Evolutionary conservation across 2,113 vertebrate genomes (phyloP).

Genomic region (Phyllopteryx taeniolatus): DNA sequence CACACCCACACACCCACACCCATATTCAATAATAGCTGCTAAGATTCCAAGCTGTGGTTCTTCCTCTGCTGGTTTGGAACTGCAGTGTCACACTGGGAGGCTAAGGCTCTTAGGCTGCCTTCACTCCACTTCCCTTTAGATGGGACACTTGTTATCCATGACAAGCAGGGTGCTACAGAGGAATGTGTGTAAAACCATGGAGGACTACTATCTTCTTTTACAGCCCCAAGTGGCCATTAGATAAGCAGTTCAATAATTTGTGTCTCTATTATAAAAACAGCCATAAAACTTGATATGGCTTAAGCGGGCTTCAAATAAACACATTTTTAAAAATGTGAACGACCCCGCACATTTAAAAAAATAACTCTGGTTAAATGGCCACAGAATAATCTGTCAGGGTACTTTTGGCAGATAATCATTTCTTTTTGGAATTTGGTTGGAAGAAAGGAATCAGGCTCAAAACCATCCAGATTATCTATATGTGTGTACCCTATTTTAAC

Average conservation of each 20-base stretch:
- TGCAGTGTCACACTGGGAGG: constrained; percentile 51
- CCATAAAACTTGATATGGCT: constrained; percentile 36
- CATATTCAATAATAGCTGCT: constrained; percentile 23
- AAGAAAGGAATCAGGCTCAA: neutral
- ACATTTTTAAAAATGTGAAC: too few species aligned
- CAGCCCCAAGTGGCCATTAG: constrained; percentile 23
- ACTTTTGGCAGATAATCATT: neutral
- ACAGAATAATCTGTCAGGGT: neutral
- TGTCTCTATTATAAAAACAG: neutral
- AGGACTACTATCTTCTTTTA: constrained; percentile 42
- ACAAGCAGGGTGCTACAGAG: constrained; percentile 44
- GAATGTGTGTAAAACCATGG: constrained; percentile 61
- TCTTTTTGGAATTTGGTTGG: neutral
- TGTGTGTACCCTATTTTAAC: neutral
- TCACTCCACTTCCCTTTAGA: constrained; percentile 27
- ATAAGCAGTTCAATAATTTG: neutral
- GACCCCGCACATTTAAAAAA: too few species aligned
- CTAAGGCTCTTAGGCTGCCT: constrained; percentile 48
- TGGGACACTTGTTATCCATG: constrained; percentile 53
- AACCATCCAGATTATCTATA: neutral
- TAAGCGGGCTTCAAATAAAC: too few species aligned
- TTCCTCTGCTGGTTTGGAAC: constrained; percentile 57
- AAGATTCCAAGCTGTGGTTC: constrained; percentile 58
- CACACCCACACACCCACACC: constrained; percentile 1
- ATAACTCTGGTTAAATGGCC: constrained; percentile 23